Evolutionary conservation across 37 sponge, comb jelly and placozoan genomes (phyloP).

Genomic region (Tethya wilhelma): DNA sequence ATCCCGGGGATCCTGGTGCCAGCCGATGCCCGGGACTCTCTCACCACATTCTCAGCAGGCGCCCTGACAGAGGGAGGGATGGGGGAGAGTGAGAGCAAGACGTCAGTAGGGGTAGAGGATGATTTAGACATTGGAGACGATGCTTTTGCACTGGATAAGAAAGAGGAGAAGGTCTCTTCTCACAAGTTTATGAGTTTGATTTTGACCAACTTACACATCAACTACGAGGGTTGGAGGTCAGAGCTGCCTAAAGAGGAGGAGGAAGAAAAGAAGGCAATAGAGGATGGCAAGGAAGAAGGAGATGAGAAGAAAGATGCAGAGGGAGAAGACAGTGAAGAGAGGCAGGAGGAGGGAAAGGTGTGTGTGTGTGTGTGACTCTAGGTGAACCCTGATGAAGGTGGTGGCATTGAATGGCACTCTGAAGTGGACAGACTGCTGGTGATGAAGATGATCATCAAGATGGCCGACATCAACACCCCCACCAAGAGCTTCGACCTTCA

Average conservation of each 20-base stretch:
- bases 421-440: slow-evolving; percentile 83
- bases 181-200: slow-evolving; percentile 68
- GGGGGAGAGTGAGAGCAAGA: background rate
- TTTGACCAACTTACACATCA: slow-evolving; percentile 64
- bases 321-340: too few relatives aligned
- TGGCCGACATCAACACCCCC: slow-evolving; percentile 95
- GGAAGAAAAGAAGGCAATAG: slow-evolving; percentile 1
- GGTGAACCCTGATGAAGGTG: slow-evolving; percentile 53
- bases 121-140: slow-evolving; percentile 17
- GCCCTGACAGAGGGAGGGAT: background rate
- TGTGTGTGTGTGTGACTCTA: too few relatives aligned
- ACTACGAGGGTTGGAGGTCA: slow-evolving; percentile 55
- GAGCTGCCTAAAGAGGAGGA: slow-evolving; percentile 29
- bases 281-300: slow-evolving; percentile 3
- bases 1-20: slow-evolving; percentile 62
- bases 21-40: background rate
- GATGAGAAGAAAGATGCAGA: background rate
- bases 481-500: slow-evolving; percentile 79
- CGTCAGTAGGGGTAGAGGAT: background rate
- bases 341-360: too few relatives aligned
- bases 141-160: background rate
- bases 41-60: background rate
- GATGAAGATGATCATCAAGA: slow-evolving; percentile 93
- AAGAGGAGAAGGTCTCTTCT: background rate
- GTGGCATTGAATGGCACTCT: slow-evolving; percentile 83